Base-by-base conservation (phyloP, 2,797 vertebrate species). In the Salarias fasciatus region DNA sequence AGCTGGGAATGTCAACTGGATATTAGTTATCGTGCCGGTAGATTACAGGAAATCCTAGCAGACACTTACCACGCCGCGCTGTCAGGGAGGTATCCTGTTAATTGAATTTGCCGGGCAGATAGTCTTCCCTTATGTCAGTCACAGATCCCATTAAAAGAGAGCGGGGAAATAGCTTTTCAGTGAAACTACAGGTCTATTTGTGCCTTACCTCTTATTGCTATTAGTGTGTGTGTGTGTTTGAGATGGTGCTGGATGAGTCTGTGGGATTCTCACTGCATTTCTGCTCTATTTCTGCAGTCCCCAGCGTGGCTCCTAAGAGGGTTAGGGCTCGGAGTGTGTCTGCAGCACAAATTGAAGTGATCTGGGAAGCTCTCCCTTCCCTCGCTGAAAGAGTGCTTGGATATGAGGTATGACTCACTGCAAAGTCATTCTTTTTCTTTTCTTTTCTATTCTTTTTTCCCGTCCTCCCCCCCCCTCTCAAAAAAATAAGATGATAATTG, bases 361-460 rank as follows among this genome's bases (percentile, higher is more conserved):
- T 90, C 59, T 98, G 96, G 96, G 87, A 87, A 6, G 79, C 92
- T 55, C 85, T 95, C 30, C 93, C 93, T 3, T 90, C 91, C 83
- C 90, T 91, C 15, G 91, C 94, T 43, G 95, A 96, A 52, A 93
- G 93, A 87, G 92, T 98, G 56, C 94, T 97, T 8, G 97, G 97
- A 83, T 98, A 97, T 10, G 96, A 98, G 96, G 97, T 98, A 49
- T 43, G 28, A 69, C 43, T 63, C 53, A 29, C 42, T 48, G 38
- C 13, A 43, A 69, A 46, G 68, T 53, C 2, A 10, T 58, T 43
- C 29, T 62, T 53, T 53, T 12, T 11, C 35, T 10, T 54, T 45
- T 46, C 11, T 46, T 18, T 29, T 14, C 29, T 50, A n/a, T n/a
- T n/a, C n/a, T n/a, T 29, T 14, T 29, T 50, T 24, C 13, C 11